Base-by-base conservation (phyloP, 37 sponge, comb jelly and placozoan species). In the Sycon ciliatum region DNA sequence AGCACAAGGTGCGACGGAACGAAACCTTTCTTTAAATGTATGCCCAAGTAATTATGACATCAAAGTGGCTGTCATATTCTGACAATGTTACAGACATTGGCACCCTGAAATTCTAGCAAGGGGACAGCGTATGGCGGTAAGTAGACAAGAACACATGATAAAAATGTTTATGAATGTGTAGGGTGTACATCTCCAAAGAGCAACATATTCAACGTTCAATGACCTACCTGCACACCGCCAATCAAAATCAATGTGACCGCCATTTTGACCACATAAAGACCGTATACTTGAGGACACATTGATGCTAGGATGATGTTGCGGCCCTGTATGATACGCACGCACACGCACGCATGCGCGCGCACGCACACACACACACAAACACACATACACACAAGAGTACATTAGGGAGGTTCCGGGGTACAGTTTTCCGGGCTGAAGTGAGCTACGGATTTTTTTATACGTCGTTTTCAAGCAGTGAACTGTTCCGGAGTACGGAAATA, bases 211-310 rank as follows among this genome's bases (percentile, higher is more conserved):
- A n/a, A 69, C 28, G 3, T 37, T 22, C 57, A 31, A 26, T 11
- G 9, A 39, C 79, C 13, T 54, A 85, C 86, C 86, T 80, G 73
- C 42, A 87, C 86, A 30, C 82, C 85, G 34, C 93, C 93, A 67
- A 87, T 84, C 40, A 92, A 77, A 68, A 73, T 83, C 31, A 92
- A 69, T 11, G 76, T 69, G 3, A 84, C 76, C 34, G 86, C 69
- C 27, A 92, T 78, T 58, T 92, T 92, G 26, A 87, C 86, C 1
- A 82, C 39, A 55, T 92, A 92, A 28, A 92, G 76, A 0, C 89
- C 89, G 76, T 83, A 92, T 26, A 92, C 83, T 40, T 92, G 89
- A 13, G 93, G 93, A 72, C 93, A 92, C 62, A 92, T 79, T 23
- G 83, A 85, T 31, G 85, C 80, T 0, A 92, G 57, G 1, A 92